Evolutionary conservation across 2,888 invertebrate genomes (phyloP), one percentile per base, ranked within the genome.

Genomic region (Tetanocera ferruginea): DNA sequence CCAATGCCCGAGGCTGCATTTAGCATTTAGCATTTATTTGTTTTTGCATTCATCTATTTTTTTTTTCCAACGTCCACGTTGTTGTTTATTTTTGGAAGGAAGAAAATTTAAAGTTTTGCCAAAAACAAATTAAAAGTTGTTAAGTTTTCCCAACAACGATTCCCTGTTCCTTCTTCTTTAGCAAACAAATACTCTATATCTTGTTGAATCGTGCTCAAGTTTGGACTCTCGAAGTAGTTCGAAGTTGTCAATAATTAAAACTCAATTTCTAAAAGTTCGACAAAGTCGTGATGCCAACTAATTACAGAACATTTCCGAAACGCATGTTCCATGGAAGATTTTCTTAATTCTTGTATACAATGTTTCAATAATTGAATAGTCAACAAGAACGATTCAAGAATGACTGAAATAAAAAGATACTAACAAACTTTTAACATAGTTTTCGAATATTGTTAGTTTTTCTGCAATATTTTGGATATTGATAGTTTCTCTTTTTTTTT

Each of bases 81-180:
- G 2, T 17, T 19, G n/a, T 19, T 19, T 2, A 11, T 43, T 34
- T 69, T 67, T n/a, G 73, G 14, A 43, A 28, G 55, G 14, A 43
- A 73, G 60, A 49, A 77, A 79, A n/a, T 69, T 77, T 76, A 23
- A 80, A 77, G 73, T 77, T 78, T 75, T 51, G 62, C 49, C 55
- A 72, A 72, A 78, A 79, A 79, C 67, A 72, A 78, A 77, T 80
- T 79, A 79, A 78, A 80, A 80, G 57, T 75, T 73, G 43, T 78
- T 60, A 28, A 76, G 66, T 66, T 74, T 51, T 51, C 31, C 66
- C 19, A 62, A 55, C 55, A 55, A 37, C 67, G 67, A 55, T 75
- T 75, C 74, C 75, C 55, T 75, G 67, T 66, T 67, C 25, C 52
- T 43, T 49, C 14, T 60, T 57, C 37, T 60, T n/a, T 14, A 60